These are phyloP conservation scores for Crax fasciolata DNA, from an alignment of 2,797 vertebrate species.

Conservation along the genomic window DNA sequence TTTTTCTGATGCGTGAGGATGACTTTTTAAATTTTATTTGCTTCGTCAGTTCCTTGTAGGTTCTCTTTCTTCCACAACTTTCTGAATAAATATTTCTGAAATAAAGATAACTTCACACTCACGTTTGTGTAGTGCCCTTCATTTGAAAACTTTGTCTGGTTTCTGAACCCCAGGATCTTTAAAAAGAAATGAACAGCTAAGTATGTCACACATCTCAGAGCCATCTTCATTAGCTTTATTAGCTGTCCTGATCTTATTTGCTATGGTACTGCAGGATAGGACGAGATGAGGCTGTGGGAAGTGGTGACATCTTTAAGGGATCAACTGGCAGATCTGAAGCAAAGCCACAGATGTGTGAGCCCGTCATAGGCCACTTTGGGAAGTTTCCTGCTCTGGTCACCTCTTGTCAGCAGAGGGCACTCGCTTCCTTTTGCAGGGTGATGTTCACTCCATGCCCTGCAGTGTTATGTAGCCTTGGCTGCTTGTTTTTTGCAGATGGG, in stretches of 20 bases:
- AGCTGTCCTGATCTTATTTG: neutral
- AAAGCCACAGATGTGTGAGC: neutral
- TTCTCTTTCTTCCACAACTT: neutral
- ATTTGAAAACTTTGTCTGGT: neutral
- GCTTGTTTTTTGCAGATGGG: slow-evolving; percentile 84
- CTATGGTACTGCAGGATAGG: neutral
- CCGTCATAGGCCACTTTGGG: rapidly evolving
- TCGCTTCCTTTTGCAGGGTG: neutral
- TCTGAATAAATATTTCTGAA: neutral
- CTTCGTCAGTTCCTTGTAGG: neutral
- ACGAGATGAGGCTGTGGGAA: neutral
- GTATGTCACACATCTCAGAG: neutral
- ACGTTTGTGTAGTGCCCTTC: neutral
- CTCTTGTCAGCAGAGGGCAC: slow-evolving; percentile 56
- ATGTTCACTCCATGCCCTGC: rapidly evolving
- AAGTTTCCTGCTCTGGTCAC: neutral
- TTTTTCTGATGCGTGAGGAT: neutral
- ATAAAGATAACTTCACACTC: neutral
- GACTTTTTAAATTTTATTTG: neutral
- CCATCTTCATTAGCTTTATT: neutral
- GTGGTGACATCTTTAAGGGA: rapidly evolving
- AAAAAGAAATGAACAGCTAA: neutral
- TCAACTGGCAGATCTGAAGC: neutral
- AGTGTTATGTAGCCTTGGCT: rapidly evolving
- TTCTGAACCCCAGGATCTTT: neutral